Conservation (phyloP, 2,797 vertebrate species). For the Siniperca scherzeri region DNA sequence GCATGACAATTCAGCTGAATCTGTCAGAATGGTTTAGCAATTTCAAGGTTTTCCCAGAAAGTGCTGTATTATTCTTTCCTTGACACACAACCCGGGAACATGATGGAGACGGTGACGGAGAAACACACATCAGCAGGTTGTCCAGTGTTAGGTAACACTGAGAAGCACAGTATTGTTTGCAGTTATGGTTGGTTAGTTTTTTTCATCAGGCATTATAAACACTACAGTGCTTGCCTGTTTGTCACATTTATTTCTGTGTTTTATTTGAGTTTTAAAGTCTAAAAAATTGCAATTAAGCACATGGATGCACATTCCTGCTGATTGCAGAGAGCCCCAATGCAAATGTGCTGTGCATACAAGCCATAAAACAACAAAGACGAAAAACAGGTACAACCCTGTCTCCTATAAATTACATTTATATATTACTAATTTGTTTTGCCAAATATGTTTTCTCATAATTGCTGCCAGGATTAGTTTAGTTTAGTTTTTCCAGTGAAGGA, state of each 20-base stretch:
- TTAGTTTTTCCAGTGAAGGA: background rate
- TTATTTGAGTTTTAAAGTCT: background rate
- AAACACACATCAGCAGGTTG: constrained; percentile 17
- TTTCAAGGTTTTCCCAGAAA: constrained; percentile 31
- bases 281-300: background rate
- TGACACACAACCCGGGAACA: background rate
- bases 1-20: constrained; percentile 29
- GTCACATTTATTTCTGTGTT: background rate
- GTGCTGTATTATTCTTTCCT: constrained; percentile 12
- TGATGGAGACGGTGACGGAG: background rate
- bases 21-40: constrained; percentile 36
- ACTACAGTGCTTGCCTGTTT: background rate
- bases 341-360: background rate
- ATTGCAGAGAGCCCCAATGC: background rate
- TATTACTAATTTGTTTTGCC: background rate
- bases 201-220: background rate
- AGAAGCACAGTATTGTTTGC: background rate
- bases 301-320: too few relatives aligned
- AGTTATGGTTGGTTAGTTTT: background rate
- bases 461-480: background rate
- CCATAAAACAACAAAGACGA: background rate
- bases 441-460: background rate
- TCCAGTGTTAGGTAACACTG: background rate
- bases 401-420: background rate
- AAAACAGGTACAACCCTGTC: background rate